Evolutionary conservation across 1,140 invertebrate species (phyloP).

Genomic region (Theocolax elegans): DNA sequence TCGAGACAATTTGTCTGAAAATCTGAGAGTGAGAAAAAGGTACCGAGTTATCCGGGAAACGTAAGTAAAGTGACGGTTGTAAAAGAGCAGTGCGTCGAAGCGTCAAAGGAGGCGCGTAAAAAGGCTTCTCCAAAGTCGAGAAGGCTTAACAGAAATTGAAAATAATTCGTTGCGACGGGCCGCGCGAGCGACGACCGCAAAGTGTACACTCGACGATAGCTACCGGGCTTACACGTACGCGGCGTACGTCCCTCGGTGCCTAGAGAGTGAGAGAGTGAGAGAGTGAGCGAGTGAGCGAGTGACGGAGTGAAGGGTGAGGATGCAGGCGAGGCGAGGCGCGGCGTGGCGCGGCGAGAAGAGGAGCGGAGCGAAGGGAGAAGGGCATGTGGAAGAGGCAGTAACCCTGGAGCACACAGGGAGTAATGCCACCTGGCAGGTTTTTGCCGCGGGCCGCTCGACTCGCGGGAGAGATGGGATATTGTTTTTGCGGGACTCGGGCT

Average conservation of each 20-base stretch:
- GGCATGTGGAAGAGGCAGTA: slow-evolving; percentile 51
- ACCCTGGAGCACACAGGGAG: slow-evolving; percentile 57
- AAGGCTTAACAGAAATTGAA: not conserved
- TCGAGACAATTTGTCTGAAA: no score
- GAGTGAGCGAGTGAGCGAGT: slow-evolving; percentile 1
- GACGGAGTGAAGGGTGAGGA: slow-evolving; percentile 2
- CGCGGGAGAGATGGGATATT: slow-evolving; percentile 57
- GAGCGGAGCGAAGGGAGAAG: not conserved
- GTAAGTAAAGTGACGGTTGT: no score
- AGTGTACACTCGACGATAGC: not conserved
- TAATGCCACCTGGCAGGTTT: slow-evolving; percentile 68
- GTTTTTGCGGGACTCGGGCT: slow-evolving; percentile 56
- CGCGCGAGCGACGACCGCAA: not conserved
- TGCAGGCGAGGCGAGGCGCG: slow-evolving; percentile 12
- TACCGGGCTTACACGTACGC: not conserved
- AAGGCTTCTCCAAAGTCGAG: not conserved
- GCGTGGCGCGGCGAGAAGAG: slow-evolving; percentile 27
- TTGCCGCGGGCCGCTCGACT: slow-evolving; percentile 50
- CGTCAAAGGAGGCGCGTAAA: not conserved
- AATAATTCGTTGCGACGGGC: not conserved
- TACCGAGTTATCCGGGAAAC: no score
- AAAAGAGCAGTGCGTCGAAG: no score
- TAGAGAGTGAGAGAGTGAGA: not conserved
- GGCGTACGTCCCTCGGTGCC: no score
- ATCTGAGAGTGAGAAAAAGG: no score